Evolutionary conservation across 2,113 vertebrate genomes (phyloP).

Genomic region (Nymphicus hollandicus): DNA sequence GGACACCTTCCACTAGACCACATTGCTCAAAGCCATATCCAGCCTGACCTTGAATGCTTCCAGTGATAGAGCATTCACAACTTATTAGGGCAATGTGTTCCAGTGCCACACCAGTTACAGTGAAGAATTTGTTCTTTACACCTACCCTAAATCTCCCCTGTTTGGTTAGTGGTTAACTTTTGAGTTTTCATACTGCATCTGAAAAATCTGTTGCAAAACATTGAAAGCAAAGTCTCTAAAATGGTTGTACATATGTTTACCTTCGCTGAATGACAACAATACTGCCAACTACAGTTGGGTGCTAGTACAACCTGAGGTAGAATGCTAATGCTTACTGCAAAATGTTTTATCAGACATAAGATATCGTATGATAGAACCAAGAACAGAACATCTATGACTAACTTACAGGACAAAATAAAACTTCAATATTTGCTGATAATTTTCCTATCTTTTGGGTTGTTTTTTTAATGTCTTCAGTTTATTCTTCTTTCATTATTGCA

Average conservation of each 20-base stretch:
- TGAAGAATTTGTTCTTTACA: not conserved
- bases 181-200: not conserved
- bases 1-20: not conserved
- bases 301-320: not conserved
- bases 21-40: not conserved
- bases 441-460: not conserved
- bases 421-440: not conserved
- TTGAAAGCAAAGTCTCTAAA: not conserved
- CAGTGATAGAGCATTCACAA: not conserved
- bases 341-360: not conserved
- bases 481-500: not conserved
- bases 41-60: not conserved
- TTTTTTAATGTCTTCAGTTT: not conserved
- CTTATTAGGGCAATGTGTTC: not conserved
- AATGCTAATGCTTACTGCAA: fast-evolving
- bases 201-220: not conserved
- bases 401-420: not conserved
- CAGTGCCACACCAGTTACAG: not conserved
- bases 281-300: not conserved
- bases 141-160: not conserved
- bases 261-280: not conserved
- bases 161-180: not conserved
- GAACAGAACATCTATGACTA: not conserved
- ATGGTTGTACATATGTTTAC: not conserved
- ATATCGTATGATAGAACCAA: fast-evolving